phyloP scores from a whole-genome alignment of 2,113 vertebrate species.

The Myotis brandtii region DNA sequence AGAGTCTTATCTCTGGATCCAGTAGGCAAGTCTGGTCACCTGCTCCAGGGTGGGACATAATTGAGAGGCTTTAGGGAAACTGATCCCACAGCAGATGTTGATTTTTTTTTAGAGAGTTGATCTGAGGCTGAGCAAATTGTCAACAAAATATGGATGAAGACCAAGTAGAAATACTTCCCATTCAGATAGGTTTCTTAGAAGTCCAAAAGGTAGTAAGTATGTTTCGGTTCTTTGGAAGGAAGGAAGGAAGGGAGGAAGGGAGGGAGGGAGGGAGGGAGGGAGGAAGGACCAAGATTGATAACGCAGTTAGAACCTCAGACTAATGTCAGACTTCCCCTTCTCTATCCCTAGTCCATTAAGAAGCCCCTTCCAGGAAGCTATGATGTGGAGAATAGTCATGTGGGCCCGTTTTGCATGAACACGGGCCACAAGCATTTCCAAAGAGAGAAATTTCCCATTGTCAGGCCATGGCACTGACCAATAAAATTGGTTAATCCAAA shows the following conservation, averaged over 20 bases:
- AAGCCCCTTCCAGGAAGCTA: background rate
- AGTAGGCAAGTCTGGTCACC: background rate
- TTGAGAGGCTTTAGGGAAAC: background rate
- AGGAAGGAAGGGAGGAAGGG: no score
- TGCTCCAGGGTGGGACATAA: background rate
- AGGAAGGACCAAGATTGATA: background rate
- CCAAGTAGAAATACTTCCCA: background rate
- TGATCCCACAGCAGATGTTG: background rate
- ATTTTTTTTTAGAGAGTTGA: background rate
- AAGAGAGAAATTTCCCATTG: background rate
- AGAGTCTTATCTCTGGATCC: background rate
- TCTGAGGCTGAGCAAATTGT: background rate
- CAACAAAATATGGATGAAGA: background rate
- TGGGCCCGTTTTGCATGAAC: background rate
- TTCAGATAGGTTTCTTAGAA: background rate
- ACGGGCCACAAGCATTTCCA: background rate
- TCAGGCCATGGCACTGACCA: background rate
- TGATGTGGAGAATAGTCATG: background rate
- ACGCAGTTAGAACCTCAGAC: background rate
- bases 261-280: no score
- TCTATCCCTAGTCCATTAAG: background rate
- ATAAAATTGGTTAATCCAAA: background rate
- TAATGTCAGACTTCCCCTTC: background rate
- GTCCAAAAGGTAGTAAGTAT: no score
- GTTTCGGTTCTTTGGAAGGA: background rate